These are phyloP conservation scores for Phalera bucephala DNA, from an alignment of 2,888 invertebrate genomes.

Conservation along the genomic window DNA sequence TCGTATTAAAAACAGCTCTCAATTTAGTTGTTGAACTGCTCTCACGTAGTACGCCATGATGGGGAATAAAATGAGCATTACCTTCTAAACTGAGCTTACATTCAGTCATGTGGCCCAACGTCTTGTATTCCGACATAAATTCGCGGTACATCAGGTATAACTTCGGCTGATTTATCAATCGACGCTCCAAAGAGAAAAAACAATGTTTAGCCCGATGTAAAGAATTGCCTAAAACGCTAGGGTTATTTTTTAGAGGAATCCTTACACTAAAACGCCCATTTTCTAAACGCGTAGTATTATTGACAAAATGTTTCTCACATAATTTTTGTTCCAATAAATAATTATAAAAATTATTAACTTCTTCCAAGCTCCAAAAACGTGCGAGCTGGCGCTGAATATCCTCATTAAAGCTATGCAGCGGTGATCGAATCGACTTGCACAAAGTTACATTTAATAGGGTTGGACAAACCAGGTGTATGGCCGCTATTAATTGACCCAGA, in stretches of 20 bases:
- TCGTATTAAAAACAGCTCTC: conserved; percentile 5
- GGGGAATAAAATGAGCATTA: conserved; percentile 5
- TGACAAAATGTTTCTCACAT: conserved; percentile 14
- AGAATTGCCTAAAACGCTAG: conserved; percentile 15
- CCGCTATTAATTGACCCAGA: not conserved
- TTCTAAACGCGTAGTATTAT: conserved; percentile 14
- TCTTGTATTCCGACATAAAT: conserved; percentile 3
- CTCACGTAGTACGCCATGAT: conserved; percentile 8
- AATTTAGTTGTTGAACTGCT: conserved; percentile 6
- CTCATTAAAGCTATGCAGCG: not conserved
- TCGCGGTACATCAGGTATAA: conserved; percentile 1
- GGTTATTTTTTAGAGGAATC: conserved; percentile 3
- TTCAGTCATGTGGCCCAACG: conserved; percentile 3
- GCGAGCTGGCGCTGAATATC: conserved; percentile 5
- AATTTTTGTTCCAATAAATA: conserved; percentile 17
- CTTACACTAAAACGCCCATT: conserved; percentile 19
- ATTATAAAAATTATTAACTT: conserved; percentile 8
- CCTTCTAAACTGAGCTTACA: conserved; percentile 1
- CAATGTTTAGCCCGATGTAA: conserved; percentile 5
- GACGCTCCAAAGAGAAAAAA: conserved; percentile 8
- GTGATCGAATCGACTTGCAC: not conserved
- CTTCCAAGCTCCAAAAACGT: conserved; percentile 18
- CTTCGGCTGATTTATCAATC: conserved; percentile 2
- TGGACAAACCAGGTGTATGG: not conserved
- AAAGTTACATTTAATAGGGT: not conserved